Conservation (phyloP, 2,113 vertebrate genomes). For the Hydrochoerus hydrochaeris region DNA sequence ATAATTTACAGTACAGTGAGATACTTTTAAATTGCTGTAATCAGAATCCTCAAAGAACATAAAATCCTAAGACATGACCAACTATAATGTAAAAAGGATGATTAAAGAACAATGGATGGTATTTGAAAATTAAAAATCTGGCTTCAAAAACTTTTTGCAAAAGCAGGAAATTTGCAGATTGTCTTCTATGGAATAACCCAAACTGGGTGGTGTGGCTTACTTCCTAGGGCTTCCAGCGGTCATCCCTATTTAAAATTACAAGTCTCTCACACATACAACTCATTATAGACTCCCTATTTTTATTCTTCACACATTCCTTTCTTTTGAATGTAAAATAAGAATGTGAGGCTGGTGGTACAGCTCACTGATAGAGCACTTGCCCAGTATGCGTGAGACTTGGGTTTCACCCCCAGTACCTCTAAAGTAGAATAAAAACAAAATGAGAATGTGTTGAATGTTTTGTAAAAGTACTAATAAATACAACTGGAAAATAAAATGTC, state of each 20-base stretch:
- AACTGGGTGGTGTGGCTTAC: background rate
- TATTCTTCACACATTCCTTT: background rate
- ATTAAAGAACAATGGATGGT: background rate
- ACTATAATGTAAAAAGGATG: background rate
- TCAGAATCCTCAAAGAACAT: background rate
- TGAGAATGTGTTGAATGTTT: background rate
- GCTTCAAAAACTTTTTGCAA: background rate
- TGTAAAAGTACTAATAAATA: constrained; percentile 22
- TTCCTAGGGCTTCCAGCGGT: background rate
- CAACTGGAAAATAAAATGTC: background rate
- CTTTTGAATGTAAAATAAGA: background rate
- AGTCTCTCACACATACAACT: background rate
- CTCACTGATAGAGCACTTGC: background rate
- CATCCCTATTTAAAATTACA: background rate
- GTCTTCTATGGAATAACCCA: background rate
- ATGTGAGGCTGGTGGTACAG: too few species aligned
- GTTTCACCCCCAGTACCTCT: background rate
- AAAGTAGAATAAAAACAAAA: background rate
- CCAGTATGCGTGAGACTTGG: background rate
- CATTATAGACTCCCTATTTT: background rate
- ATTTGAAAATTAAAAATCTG: constrained; percentile 44
- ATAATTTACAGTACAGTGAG: background rate
- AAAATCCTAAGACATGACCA: background rate
- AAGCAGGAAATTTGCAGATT: background rate
- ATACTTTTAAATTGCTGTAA: constrained; percentile 11